Conservation (phyloP, 2,888 invertebrate genomes). For the Eilema sororculum region DNA sequence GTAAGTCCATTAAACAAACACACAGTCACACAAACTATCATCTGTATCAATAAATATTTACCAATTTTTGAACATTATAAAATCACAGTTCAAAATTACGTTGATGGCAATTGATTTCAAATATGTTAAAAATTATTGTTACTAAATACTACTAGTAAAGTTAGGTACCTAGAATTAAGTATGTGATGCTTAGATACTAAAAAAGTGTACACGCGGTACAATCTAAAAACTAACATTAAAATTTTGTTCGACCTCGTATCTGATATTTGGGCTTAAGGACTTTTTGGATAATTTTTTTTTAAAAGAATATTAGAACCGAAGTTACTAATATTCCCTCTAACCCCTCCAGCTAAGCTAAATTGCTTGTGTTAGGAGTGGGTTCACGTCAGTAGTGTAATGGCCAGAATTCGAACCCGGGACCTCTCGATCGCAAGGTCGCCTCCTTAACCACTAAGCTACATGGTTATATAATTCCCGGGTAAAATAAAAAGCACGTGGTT, state of each 20-base stretch:
- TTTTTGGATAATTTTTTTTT: too few species aligned
- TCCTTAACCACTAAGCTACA: too few species aligned
- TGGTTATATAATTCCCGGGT: too few species aligned
- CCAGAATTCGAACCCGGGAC: too few species aligned
- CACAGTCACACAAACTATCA: conserved; percentile 60
- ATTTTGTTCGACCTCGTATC: conserved; percentile 38
- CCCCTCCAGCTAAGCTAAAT: too few species aligned
- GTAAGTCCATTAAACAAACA: conserved; percentile 54
- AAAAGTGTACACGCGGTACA: conserved; percentile 45
- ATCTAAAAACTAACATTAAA: conserved; percentile 35
- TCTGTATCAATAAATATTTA: conserved; percentile 52
- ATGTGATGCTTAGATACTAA: conserved; percentile 62
- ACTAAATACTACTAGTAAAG: conserved; percentile 60
- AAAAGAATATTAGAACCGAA: too few species aligned
- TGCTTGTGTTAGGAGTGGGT: too few species aligned
- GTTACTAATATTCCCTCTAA: too few species aligned
- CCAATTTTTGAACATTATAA: conserved; percentile 78
- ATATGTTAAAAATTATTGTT: conserved; percentile 61
- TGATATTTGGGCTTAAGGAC: conserved; percentile 13
- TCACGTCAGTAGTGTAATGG: too few species aligned
- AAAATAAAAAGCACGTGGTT: too few species aligned
- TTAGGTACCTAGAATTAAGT: conserved; percentile 74
- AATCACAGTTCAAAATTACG: conserved; percentile 85
- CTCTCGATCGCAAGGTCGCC: too few species aligned
- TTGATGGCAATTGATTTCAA: conserved; percentile 78